These are phyloP conservation scores for Hirtodrosophila confusa DNA, from an alignment of 2,888 invertebrate species.

Conservation along the genomic window DNA sequence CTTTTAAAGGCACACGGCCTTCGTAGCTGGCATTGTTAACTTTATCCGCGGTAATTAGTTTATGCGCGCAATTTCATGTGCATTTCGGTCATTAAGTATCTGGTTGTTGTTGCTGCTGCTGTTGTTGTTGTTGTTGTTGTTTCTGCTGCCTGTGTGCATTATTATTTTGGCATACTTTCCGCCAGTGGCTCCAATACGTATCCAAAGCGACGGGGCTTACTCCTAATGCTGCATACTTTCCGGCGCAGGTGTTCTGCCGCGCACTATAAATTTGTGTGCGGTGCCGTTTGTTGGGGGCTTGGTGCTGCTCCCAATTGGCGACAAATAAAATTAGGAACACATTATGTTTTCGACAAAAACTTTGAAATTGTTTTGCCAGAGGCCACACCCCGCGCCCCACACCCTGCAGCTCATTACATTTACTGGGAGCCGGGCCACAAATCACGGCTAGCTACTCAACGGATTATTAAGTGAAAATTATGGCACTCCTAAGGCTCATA, in stretches of 20 bases:
- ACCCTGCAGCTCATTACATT: not conserved
- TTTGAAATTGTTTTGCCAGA: slow-evolving; percentile 71
- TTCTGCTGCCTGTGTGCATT: slow-evolving; percentile 50
- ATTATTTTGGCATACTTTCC: slow-evolving; percentile 71
- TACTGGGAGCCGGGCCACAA: slow-evolving; percentile 53
- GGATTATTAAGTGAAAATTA: slow-evolving; percentile 81
- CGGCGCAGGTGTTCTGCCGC: slow-evolving; percentile 66
- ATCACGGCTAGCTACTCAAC: slow-evolving; percentile 77
- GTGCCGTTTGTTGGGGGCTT: not conserved
- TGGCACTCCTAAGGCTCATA: slow-evolving; percentile 80
- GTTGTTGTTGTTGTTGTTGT: slow-evolving; percentile 17
- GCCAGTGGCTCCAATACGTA: slow-evolving; percentile 50
- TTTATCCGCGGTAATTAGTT: slow-evolving; percentile 79
- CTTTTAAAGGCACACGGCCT: slow-evolving; percentile 60
- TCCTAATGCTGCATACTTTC: slow-evolving; percentile 59
- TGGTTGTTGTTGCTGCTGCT: slow-evolving; percentile 14
- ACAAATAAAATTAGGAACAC: slow-evolving; percentile 80
- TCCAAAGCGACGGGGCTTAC: slow-evolving; percentile 50
- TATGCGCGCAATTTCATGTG: slow-evolving; percentile 79
- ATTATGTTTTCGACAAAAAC: slow-evolving; percentile 79
- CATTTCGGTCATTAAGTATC: slow-evolving; percentile 73
- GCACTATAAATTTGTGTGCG: slow-evolving; percentile 66
- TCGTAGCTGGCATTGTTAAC: slow-evolving; percentile 66
- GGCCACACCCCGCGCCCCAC: slow-evolving; percentile 6
- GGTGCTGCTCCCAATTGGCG: slow-evolving; percentile 72